A percentile compares a stretch with the other conserved stretches of the same genome.
phyloP scores from a whole-genome alignment of 2,797 vertebrate species.

The Phylloscopus collybita region DNA sequence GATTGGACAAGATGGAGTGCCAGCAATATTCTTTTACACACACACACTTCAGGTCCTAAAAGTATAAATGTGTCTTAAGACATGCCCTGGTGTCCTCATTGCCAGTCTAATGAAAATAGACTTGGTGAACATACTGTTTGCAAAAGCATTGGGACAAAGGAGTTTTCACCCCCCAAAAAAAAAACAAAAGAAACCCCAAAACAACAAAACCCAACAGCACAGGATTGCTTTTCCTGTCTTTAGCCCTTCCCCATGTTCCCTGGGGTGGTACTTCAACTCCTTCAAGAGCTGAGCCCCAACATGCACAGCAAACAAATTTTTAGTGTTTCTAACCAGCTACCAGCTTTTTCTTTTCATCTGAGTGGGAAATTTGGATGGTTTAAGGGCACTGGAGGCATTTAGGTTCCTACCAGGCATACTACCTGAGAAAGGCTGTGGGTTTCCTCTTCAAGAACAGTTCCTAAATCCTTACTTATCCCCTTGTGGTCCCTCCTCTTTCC shows the following conservation, averaged over 20 bases:
- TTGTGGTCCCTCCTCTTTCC: background rate
- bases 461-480: background rate
- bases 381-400: too few relatives aligned
- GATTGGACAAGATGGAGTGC: slow-evolving; percentile 1
- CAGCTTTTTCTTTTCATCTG: background rate
- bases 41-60: background rate
- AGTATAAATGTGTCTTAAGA: background rate
- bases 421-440: background rate
- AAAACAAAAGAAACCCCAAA: too few relatives aligned
- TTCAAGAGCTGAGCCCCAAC: background rate
- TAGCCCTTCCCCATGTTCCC: background rate
- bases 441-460: background rate
- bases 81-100: background rate
- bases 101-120: background rate
- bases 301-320: background rate
- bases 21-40: background rate
- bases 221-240: background rate
- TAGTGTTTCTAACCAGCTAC: background rate
- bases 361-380: background rate
- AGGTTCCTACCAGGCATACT: background rate
- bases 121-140: background rate
- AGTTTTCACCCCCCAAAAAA: background rate
- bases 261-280: background rate
- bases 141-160: background rate
- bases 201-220: rapidly evolving